Evolutionary conservation across 1,140 invertebrate genomes (phyloP), one percentile per base, ranked within the genome.

Genomic region (Tachypleus tridentatus): DNA sequence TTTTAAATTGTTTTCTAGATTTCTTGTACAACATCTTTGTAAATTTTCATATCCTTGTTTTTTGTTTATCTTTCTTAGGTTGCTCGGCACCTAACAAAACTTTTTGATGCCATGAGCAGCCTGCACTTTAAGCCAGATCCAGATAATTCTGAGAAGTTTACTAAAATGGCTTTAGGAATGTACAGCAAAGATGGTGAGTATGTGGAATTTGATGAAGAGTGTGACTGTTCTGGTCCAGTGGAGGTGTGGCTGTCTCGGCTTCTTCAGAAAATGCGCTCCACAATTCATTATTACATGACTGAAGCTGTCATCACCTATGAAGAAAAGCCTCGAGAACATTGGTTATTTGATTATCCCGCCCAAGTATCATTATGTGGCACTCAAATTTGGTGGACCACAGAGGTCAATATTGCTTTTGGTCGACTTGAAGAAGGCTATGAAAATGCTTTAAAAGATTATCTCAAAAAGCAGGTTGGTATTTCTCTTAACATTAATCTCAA

Each of bases 301-400:
- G 90, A 96, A 74, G 89, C 88, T 10, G 88, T 94, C 2, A 78
- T 84, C 1, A 82, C 85, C 0, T 97, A 97, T 74, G 93, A 97
- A 79, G 93, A 97, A 75, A 97, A 96, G 75, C 86, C 92, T 3
- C 80, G 94, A 74, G 93, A 97, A 70, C 87, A 93, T 73, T 97
- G 94, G 95, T 78, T 97, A 9, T 93, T 95, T 74, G 92, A 97
- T 75, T 97, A 91, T 77, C 92, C 93, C 65, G 93, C 93, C 4
- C 91, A 94, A 78, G 90, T 93, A 29, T 91, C 93, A 0, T 79
- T 98, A 7, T 95, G 91, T 74, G 90, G 91, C 4, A 93, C 93
- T 5, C 94, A 97, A 81, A 97, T 98, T 69, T 97, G 91, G 89
- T 97, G 94, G 95, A 93, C 91, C 2, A 89, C 89, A 7, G 94